Evolutionary conservation across 2,888 invertebrate genomes (phyloP).

Genomic region (Crematogaster levior): DNA sequence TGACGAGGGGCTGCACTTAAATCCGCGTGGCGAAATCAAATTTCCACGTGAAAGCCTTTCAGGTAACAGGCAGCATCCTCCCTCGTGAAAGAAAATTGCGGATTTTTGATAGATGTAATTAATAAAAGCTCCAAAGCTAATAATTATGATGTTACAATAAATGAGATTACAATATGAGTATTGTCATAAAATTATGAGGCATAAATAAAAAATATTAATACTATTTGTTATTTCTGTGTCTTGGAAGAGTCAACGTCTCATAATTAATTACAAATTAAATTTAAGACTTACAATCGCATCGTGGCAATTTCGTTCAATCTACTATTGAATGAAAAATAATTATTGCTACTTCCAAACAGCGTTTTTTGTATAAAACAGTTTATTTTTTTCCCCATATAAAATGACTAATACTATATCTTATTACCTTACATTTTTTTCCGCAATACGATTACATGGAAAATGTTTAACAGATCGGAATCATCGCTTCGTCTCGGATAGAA

Average conservation of each 20-base stretch:
- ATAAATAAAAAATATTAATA: slow-evolving; percentile 5
- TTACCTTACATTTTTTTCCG: slow-evolving; percentile 65
- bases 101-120: background rate
- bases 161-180: background rate
- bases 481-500: slow-evolving; percentile 34
- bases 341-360: background rate
- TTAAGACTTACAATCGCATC: background rate
- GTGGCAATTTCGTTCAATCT: background rate
- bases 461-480: slow-evolving; percentile 56
- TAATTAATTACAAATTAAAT: background rate
- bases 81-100: background rate
- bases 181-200: background rate
- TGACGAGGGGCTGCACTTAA: background rate
- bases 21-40: background rate
- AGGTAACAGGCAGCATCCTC: too few relatives aligned
- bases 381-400: slow-evolving; percentile 74
- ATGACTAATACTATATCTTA: slow-evolving; percentile 73
- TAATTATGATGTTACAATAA: background rate
- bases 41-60: background rate
- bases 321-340: background rate
- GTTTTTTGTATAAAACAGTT: slow-evolving; percentile 72
- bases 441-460: slow-evolving; percentile 66
- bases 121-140: background rate
- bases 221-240: background rate
- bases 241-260: background rate